Evolutionary conservation across 2,113 vertebrate genomes (phyloP).

Genomic region (Triplophysa rosa): DNA sequence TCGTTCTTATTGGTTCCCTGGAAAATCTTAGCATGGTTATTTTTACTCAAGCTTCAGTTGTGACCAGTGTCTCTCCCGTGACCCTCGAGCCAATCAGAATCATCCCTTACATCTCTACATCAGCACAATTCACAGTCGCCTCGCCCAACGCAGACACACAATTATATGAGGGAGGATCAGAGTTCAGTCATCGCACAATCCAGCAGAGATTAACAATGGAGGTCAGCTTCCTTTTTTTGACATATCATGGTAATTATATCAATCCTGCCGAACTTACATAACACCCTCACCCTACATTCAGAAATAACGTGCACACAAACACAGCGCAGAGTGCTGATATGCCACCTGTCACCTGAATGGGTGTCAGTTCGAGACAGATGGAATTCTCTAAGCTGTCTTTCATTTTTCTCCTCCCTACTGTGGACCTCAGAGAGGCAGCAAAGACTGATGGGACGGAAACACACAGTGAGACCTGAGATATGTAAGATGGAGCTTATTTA

Average conservation of each 20-base stretch:
- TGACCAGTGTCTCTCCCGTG: neutral
- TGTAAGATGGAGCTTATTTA: neutral
- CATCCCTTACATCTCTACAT: slow-evolving; percentile 10
- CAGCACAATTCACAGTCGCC: slow-evolving; percentile 28
- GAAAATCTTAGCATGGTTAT: slow-evolving; percentile 2
- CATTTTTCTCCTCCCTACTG: neutral
- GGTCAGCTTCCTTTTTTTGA: slow-evolving; percentile 32
- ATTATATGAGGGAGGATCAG: slow-evolving; percentile 25
- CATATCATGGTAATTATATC: slow-evolving; percentile 44
- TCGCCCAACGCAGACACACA: neutral
- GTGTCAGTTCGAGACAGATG: slow-evolving; percentile 33
- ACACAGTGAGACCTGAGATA: neutral
- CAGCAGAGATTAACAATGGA: slow-evolving; percentile 16
- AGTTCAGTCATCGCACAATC: neutral
- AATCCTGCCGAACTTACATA: slow-evolving; percentile 23
- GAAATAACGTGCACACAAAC: slow-evolving; percentile 3
- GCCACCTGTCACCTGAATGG: slow-evolving; percentile 29
- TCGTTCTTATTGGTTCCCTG: slow-evolving; percentile 11
- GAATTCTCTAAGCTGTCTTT: slow-evolving; percentile 22
- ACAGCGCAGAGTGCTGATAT: slow-evolving; percentile 24
- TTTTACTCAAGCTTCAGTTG: neutral
- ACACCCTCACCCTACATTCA: neutral
- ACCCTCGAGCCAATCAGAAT: slow-evolving; percentile 19
- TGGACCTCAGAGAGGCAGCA: neutral
- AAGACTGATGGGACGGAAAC: neutral